phyloP scores from a whole-genome alignment of 2,888 invertebrate species.

The Brachypalpus laphriformis region DNA sequence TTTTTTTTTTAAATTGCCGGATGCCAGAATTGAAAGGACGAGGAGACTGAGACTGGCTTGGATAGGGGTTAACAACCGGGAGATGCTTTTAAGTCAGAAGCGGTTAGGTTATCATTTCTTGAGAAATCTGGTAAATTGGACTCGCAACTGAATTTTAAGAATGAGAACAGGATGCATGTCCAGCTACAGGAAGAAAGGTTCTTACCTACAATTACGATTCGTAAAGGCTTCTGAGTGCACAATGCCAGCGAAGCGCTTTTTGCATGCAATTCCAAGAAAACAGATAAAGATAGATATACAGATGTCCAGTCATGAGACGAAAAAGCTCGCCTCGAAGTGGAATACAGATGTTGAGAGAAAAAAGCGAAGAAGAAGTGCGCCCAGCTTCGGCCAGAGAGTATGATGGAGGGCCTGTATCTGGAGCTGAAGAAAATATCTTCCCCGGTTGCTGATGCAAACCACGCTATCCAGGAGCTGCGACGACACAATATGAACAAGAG shows the following conservation, averaged over 20 bases:
- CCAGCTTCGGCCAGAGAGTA: no score
- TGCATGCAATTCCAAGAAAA: no score
- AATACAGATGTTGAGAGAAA: no score
- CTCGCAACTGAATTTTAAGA: background rate
- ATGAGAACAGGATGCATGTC: background rate
- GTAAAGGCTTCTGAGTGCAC: background rate
- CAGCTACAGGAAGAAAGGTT: background rate
- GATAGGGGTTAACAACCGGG: conserved; percentile 27
- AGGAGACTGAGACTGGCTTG: background rate
- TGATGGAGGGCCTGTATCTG: no score
- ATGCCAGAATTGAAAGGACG: background rate
- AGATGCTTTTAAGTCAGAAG: background rate
- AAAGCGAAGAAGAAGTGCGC: no score
- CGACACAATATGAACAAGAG: no score
- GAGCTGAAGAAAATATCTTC: no score
- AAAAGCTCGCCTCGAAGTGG: no score
- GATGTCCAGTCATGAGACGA: no score
- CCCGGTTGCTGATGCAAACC: no score
- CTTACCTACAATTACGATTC: background rate
- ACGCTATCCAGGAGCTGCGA: no score
- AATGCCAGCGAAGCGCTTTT: background rate
- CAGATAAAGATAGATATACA: no score
- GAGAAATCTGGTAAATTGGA: background rate
- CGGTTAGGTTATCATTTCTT: background rate
- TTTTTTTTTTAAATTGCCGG: background rate